These are phyloP conservation scores for Trichopria drosophilae DNA, from an alignment of 2,888 invertebrate genomes.

Conservation along the genomic window DNA sequence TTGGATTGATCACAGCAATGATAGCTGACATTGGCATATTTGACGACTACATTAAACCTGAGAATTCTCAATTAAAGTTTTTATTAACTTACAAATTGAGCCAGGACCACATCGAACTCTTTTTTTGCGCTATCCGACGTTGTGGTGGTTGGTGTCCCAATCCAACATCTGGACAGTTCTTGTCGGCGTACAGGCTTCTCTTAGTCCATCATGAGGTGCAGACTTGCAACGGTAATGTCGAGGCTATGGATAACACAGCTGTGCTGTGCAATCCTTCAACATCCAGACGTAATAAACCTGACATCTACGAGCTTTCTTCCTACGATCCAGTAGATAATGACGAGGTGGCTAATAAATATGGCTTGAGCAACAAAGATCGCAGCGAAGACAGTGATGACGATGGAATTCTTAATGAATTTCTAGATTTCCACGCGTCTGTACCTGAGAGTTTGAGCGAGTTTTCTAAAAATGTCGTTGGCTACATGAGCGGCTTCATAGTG, in stretches of 20 bases:
- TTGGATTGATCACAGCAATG: constrained; percentile 10
- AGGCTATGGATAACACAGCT: constrained; percentile 12
- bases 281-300: not conserved
- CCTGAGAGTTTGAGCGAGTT: no score
- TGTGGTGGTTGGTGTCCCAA: constrained; percentile 27
- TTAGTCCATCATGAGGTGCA: constrained; percentile 18
- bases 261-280: constrained; percentile 10
- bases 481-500: no score
- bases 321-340: constrained; percentile 10
- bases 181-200: constrained; percentile 19
- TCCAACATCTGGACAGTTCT: constrained; percentile 17
- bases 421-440: no score
- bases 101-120: constrained; percentile 29
- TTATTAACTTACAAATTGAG: constrained; percentile 26
- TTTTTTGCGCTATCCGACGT: constrained; percentile 25
- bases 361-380: no score
- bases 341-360: constrained; percentile 2
- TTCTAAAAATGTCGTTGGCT: no score
- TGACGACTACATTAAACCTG: constrained; percentile 14
- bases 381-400: no score
- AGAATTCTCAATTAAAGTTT: constrained; percentile 18
- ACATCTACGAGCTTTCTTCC: constrained; percentile 4
- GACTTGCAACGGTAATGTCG: constrained; percentile 12
- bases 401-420: no score
- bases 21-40: constrained; percentile 14